These are phyloP conservation scores for Cichlasoma orientale DNA, from an alignment of 2,797 vertebrate species.

Conservation along the genomic window DNA sequence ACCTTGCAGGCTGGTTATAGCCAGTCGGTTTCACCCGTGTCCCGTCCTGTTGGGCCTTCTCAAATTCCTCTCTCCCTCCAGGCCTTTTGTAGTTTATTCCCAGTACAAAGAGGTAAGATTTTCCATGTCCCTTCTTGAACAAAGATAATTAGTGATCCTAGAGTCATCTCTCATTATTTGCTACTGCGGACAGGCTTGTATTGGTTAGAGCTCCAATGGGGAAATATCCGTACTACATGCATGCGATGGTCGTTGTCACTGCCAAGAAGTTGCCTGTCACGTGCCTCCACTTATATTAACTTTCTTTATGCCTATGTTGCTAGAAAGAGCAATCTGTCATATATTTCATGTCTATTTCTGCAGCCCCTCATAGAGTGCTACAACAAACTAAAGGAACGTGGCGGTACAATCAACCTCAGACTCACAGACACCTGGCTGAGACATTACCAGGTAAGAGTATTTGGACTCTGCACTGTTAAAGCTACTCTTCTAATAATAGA, in stretches of 20 bases:
- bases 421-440: constrained; percentile 96
- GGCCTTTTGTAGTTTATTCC: constrained; percentile 95
- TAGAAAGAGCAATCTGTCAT: constrained; percentile 5
- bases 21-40: constrained; percentile 92
- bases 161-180: constrained; percentile 17
- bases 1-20: constrained; percentile 89
- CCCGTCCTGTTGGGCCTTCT: constrained; percentile 87
- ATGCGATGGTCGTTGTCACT: constrained; percentile 9
- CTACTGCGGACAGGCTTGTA: constrained; percentile 18
- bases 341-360: constrained; percentile 1
- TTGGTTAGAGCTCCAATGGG: constrained; percentile 14
- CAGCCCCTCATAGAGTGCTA: constrained; percentile 95
- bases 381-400: constrained; percentile 91
- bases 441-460: constrained; percentile 90
- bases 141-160: constrained; percentile 7
- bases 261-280: constrained; percentile 13
- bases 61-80: constrained; percentile 92
- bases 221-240: neutral
- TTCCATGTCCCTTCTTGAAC: rapidly evolving
- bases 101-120: constrained; percentile 95
- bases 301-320: constrained; percentile 31
- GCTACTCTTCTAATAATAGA: neutral
- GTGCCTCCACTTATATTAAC: constrained; percentile 8
- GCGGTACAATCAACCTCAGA: constrained; percentile 88
- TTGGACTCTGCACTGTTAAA: neutral